Evolutionary conservation across 2,113 vertebrate species (phyloP), one percentile per base, ranked within the genome.

Genomic region (Pardalotus punctatus): DNA sequence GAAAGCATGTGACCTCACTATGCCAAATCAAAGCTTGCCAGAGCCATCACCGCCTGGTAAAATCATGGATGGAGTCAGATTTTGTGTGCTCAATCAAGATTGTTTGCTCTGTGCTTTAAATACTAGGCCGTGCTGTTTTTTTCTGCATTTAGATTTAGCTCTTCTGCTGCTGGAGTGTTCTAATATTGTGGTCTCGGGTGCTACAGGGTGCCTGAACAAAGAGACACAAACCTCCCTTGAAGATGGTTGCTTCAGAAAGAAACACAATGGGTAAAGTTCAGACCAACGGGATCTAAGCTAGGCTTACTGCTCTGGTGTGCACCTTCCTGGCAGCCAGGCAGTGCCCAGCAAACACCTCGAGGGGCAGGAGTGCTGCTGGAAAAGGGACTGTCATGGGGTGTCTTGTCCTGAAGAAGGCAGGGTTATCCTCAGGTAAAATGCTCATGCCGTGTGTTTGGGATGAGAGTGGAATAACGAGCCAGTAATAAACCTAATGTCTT

Each of bases 121-220:
- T 35, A 29, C 15, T 50, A 69, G 28, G 10, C 18, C 6, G 0
- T 29, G 22, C 24, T 51, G 21, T 1, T 2, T 1, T 53, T 38
- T 81, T 54, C 33, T 67, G 20, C 17, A 2, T 80, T 83, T 67
- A 64, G 9, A 43, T 69, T 43, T 35, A 81, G 28, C 15, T 72
- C 24, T 67, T 88, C 71, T 61, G 38, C 50, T 29, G 38, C 36
- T 57, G 21, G n/a, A 57, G 10, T 40, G 24, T 60, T 54, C 27
- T 60, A 25, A 21, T 16, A 8, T 29, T 77, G 43, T 35, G n/a
- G 40, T 78, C 50, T 72, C 8, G 27, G 27, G 53, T 47, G 20
- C 42, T 35, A 28, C 15, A 42, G 72, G 21, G 18, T 56, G 35
- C 12, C 43, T 86, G 78, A 87, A 81, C 36, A 83, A 62, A 69